These are phyloP conservation scores for Ictidomys tridecemlineatus DNA, from an alignment of 2,113 vertebrate species.

Conservation along the genomic window DNA sequence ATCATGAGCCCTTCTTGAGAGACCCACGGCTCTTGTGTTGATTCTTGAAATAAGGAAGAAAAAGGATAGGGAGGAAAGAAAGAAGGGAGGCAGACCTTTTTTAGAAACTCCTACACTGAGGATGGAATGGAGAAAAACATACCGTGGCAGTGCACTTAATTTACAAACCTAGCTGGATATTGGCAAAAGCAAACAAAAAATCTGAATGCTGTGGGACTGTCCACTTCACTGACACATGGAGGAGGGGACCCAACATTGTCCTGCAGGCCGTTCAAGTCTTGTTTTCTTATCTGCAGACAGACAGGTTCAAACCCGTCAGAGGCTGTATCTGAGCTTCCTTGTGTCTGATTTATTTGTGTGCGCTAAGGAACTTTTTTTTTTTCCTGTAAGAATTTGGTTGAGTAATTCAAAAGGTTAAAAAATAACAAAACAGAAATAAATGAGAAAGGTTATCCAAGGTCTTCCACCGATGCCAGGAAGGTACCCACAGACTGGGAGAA, in stretches of 20 bases:
- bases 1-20: not conserved
- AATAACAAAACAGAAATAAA: constrained; percentile 55
- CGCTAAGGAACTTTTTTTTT: not conserved
- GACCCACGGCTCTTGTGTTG: not conserved
- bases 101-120: not conserved
- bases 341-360: constrained; percentile 69
- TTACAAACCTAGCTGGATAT: not conserved
- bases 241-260: not conserved
- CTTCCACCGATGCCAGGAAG: constrained; percentile 21
- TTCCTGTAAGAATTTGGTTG: constrained; percentile 74
- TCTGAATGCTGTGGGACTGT: not conserved
- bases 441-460: constrained; percentile 53
- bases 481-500: constrained; percentile 46
- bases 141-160: not conserved
- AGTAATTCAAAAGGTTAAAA: constrained; percentile 80
- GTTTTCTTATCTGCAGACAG: constrained; percentile 44
- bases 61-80: not conserved
- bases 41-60: not conserved
- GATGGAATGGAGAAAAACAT: not conserved
- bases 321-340: constrained; percentile 52
- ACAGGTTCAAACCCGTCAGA: constrained; percentile 53
- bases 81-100: not conserved
- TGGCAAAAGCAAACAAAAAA: not conserved
- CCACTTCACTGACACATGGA: not conserved
- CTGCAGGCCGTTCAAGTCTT: not conserved